Evolutionary conservation across 2,797 vertebrate species (phyloP).

Genomic region (Lepus townsendii): DNA sequence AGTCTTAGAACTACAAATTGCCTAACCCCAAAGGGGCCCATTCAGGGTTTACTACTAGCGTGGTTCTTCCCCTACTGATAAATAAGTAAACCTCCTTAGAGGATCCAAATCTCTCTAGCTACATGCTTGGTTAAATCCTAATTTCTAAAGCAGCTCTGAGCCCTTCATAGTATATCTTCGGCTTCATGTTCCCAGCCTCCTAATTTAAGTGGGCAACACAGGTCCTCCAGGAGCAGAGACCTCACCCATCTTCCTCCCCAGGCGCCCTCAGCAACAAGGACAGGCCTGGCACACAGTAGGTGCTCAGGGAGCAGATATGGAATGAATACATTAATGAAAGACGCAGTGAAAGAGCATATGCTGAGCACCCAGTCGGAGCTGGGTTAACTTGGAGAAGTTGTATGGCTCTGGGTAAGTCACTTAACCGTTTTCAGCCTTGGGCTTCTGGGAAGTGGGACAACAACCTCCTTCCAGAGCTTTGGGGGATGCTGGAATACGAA

Average conservation of each 20-base stretch:
- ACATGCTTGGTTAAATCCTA: neutral
- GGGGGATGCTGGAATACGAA: neutral
- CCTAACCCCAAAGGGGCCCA: neutral
- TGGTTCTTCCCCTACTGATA: neutral
- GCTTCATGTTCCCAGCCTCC: neutral
- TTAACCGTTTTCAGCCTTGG: neutral
- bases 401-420: neutral
- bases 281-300: neutral
- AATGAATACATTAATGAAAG: neutral
- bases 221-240: neutral
- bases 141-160: neutral
- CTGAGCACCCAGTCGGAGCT: neutral
- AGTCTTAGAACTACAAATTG: neutral
- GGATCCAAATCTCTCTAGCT: neutral
- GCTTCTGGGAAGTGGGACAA: neutral
- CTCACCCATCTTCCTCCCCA: too few relatives aligned
- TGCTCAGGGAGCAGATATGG: neutral
- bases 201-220: neutral
- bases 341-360: fast-evolving
- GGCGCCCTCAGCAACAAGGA: neutral
- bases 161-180: neutral
- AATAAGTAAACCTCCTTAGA: neutral
- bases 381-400: neutral
- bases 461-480: neutral
- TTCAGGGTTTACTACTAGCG: neutral